Evolutionary conservation across 2,888 invertebrate species (phyloP).

Genomic region (Erebia aethiops): DNA sequence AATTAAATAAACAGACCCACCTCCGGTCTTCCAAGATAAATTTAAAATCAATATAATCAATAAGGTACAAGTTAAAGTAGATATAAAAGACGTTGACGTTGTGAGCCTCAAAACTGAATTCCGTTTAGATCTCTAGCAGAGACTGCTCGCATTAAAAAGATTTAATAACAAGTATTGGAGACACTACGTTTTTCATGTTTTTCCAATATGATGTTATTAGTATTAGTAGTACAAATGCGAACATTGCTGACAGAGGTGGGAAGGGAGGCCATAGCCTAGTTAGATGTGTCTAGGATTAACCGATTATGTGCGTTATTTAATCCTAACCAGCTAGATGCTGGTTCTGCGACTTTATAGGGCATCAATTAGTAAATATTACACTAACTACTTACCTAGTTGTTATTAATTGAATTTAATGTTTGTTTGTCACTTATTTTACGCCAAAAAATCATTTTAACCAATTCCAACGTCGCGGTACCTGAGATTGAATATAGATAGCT

Average conservation of each 20-base stretch:
- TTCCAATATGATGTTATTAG: background rate
- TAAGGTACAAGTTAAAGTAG: no score
- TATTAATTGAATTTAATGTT: background rate
- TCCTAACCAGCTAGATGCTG: slow-evolving; percentile 20
- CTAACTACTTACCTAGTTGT: background rate
- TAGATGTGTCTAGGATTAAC: slow-evolving; percentile 19
- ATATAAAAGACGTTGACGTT: no score
- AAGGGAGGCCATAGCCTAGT: slow-evolving; percentile 20
- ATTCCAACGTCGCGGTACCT: no score
- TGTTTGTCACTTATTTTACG: background rate
- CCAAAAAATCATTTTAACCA: no score
- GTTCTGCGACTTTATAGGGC: slow-evolving; percentile 18
- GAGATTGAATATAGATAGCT: no score
- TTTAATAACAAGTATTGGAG: no score
- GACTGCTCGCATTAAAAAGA: no score
- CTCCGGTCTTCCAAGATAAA: no score
- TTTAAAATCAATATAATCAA: no score
- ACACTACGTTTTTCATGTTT: background rate
- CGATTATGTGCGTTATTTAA: slow-evolving; percentile 17
- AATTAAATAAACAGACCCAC: no score
- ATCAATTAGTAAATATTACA: slow-evolving; percentile 6
- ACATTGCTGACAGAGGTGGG: slow-evolving; percentile 3
- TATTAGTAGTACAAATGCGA: background rate
- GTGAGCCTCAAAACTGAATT: no score
- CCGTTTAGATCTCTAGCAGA: no score